Evolutionary conservation across 1,140 invertebrate genomes (phyloP).

Genomic region (Caenorhabditis inopinata): DNA sequence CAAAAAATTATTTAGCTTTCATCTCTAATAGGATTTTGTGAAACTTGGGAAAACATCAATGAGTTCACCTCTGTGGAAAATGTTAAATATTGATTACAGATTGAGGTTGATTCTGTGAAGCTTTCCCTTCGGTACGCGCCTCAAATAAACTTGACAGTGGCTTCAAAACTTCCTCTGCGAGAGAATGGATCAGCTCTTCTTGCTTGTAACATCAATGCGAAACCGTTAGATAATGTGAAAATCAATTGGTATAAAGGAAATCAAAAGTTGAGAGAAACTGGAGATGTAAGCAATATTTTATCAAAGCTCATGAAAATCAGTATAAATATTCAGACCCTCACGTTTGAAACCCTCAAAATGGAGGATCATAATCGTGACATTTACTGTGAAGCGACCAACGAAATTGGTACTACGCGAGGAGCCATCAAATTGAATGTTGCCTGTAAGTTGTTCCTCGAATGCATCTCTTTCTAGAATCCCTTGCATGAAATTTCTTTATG

Average conservation of each 20-base stretch:
- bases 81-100: no score
- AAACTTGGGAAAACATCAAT: no score
- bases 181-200: constrained; percentile 47
- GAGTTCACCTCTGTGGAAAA: no score
- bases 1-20: no score
- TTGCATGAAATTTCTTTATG: no score
- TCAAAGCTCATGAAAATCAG: no score
- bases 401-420: constrained; percentile 41
- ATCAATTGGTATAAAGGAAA: constrained; percentile 48
- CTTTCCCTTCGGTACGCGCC: constrained; percentile 46
- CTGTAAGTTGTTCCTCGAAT: constrained; percentile 40
- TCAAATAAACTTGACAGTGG: constrained; percentile 42
- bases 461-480: no score
- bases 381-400: constrained; percentile 44
- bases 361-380: constrained; percentile 47
- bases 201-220: constrained; percentile 49
- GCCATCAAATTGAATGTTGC: constrained; percentile 44
- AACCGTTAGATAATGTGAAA: constrained; percentile 44
- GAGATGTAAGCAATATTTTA: constrained; percentile 43
- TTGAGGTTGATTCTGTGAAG: constrained; percentile 40
- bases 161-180: constrained; percentile 24
- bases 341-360: constrained; percentile 45
- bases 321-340: constrained; percentile 49
- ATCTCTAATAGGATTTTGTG: no score
- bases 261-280: constrained; percentile 36